phyloP scores from a whole-genome alignment of 2,888 invertebrate species.

The Asteroscopus sphinx region DNA sequence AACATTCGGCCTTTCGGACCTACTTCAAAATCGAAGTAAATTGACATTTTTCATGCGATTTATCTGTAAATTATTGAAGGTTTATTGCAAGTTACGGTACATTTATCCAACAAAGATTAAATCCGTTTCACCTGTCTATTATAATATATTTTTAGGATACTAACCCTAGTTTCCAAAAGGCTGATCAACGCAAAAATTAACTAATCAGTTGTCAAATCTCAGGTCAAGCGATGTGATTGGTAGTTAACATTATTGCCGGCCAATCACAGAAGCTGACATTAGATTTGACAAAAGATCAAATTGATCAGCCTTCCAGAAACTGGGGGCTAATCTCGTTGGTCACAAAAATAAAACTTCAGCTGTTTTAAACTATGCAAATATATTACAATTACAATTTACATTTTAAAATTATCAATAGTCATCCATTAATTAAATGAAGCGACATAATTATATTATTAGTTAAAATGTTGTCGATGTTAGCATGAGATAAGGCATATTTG shows the following conservation, averaged over 20 bases:
- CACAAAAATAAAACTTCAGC: conserved; percentile 57
- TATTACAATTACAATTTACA: conserved; percentile 84
- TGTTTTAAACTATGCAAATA: conserved; percentile 76
- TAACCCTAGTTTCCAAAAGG: too few relatives aligned
- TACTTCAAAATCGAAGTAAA: conserved; percentile 81
- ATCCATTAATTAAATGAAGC: conserved; percentile 63
- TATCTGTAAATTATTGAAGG: not conserved
- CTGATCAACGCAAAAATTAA: too few relatives aligned
- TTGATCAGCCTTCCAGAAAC: too few relatives aligned
- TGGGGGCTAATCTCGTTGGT: conserved; percentile 73
- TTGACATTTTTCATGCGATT: conserved; percentile 72
- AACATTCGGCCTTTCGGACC: conserved; percentile 73
- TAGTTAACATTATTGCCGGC: too few relatives aligned
- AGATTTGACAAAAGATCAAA: too few relatives aligned
- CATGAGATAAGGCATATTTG: conserved; percentile 29
- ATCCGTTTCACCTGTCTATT: not conserved
- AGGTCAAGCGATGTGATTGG: too few relatives aligned
- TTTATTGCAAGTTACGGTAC: too few relatives aligned
- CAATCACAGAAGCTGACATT: too few relatives aligned
- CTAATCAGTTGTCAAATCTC: too few relatives aligned
- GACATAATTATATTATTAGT: conserved; percentile 50
- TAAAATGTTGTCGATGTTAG: conserved; percentile 43
- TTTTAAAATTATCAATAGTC: conserved; percentile 62
- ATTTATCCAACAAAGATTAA: not conserved
- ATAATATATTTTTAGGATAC: too few relatives aligned